phyloP scores from a whole-genome alignment of 1,140 invertebrate genomes.

The Heliconius hewitsoni region DNA sequence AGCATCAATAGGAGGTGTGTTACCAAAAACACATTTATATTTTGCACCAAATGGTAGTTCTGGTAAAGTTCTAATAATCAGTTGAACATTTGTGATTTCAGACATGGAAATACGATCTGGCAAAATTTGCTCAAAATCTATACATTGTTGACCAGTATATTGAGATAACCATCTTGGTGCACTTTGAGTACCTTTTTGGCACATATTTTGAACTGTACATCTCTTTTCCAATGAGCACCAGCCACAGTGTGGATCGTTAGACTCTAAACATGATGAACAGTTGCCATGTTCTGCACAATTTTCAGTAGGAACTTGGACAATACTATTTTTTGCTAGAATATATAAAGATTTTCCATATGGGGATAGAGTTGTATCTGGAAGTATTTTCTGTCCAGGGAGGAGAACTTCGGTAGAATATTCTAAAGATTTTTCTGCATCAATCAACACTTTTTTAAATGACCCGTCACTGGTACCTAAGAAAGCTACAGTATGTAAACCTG shows the following conservation, averaged over 20 bases:
- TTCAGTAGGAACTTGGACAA: slow-evolving; percentile 95
- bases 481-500: slow-evolving; percentile 93
- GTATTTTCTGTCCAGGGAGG: slow-evolving; percentile 81
- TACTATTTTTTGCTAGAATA: slow-evolving; percentile 82
- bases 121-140: slow-evolving; percentile 95
- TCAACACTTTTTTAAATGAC: slow-evolving; percentile 65
- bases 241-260: slow-evolving; percentile 97
- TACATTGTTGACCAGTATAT: slow-evolving; percentile 95
- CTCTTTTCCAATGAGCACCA: slow-evolving; percentile 98
- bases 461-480: slow-evolving; percentile 83
- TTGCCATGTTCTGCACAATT: slow-evolving; percentile 94
- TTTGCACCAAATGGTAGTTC: slow-evolving; percentile 93
- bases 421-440: slow-evolving; percentile 70
- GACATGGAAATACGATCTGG: slow-evolving; percentile 94
- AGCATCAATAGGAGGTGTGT: slow-evolving; percentile 92
- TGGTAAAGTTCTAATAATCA: slow-evolving; percentile 94
- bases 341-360: slow-evolving; percentile 84
- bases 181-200: slow-evolving; percentile 93
- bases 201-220: slow-evolving; percentile 92
- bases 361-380: slow-evolving; percentile 92
- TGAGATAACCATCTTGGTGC: slow-evolving; percentile 96
- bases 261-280: slow-evolving; percentile 94
- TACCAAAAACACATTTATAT: slow-evolving; percentile 96
- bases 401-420: slow-evolving; percentile 69
- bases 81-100: slow-evolving; percentile 91